Base-by-base conservation (phyloP, 2,888 invertebrate genomes). In the Microctonus brassicae region DNA sequence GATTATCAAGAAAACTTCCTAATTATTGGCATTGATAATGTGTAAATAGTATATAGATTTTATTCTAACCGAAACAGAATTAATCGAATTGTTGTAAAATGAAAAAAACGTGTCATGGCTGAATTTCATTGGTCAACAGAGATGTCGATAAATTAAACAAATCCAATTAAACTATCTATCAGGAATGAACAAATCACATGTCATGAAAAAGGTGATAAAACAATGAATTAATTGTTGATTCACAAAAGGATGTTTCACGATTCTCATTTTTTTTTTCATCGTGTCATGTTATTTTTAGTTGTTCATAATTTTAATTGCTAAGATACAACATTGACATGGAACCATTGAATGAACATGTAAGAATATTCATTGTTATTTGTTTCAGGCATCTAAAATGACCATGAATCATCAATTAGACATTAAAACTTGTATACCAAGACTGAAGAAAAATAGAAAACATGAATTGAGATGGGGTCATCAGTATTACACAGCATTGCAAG, bases 401-500 rank as follows among this genome's bases (percentile, higher is more conserved):
- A 55, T 26, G 26, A 26, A 55, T 55, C 52, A 55, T 55, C 52
- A 7, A 20, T 10, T 26, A 55, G 10, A n/a, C 7, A 47, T 47
- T 17, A 47, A 2, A 3, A n/a, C 17, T 9, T 20, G 11, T 6
- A 63, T 26, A 47, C 85, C 84, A 58, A 83, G 74, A 64, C 69
- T 86, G 29, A 76, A 80, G 24, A 84, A 76, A 26, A 83, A 80
- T 74, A 76, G 75, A 17, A 83, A 77, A 69, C 33, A 78, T 22
- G 79, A 81, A 52, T 70, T 75, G 4, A 77, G 77, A 75, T 79
- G 81, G 80, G 83, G 84, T 33, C 47, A 63, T 3, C 74, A 79
- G 7, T 86, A 86, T 77, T 79, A 79, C 24, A 63, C 73, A 42
- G 80, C 83, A 53, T 64, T 87, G 10, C 82, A 78, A 70, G 77